Base-by-base conservation (phyloP, 1,140 invertebrate species). In the Lasaia peninsularis region DNA sequence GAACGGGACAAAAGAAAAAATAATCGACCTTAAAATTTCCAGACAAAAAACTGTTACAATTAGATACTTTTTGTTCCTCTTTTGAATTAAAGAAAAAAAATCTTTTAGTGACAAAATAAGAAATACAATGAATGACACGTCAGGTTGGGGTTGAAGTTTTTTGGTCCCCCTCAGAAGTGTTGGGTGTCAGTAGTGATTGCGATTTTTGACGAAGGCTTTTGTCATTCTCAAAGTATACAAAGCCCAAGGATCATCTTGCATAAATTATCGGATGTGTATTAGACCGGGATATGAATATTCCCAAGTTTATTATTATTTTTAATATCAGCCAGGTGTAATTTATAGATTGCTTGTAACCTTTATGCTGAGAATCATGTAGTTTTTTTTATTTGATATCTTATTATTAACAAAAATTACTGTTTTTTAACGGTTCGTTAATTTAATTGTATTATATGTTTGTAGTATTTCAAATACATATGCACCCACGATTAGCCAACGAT, bases 21-120 rank as follows among this genome's bases (percentile, higher is more conserved):
- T 85, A 85, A 82, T 86, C 78, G 80, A 84, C 71, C 80, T 80
- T 84, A 80, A 85, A 88, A 86, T 88, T 77, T 78, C 52, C 58
- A 50, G 60, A 65, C 66, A 80, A 86, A 81, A 80, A 86, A 86
- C 78, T 88, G 85, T 86, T 81, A 88, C 85, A 88, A 88, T 88
- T 86, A 88, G 80, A 88, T 61, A 69, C 63, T 84, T 88, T 88
- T 88, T 88, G 83, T 86, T 80, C 80, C 67, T 72, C 67, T 62
- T 70, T 77, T 73, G 73, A 73, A 78, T 79, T 66, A 71, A 78
- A 73, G 72, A 81, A 82, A 85, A n/a, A 83, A 80, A 72, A 71
- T 73, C 78, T 79, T 77, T 74, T 78, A 86, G 81, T 85, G 81
- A 84, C 81, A 86, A 80, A 84, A 78, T 86, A 81, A 71, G 71